Evolutionary conservation across 1,140 invertebrate genomes (phyloP).

Genomic region (Diprion similis): DNA sequence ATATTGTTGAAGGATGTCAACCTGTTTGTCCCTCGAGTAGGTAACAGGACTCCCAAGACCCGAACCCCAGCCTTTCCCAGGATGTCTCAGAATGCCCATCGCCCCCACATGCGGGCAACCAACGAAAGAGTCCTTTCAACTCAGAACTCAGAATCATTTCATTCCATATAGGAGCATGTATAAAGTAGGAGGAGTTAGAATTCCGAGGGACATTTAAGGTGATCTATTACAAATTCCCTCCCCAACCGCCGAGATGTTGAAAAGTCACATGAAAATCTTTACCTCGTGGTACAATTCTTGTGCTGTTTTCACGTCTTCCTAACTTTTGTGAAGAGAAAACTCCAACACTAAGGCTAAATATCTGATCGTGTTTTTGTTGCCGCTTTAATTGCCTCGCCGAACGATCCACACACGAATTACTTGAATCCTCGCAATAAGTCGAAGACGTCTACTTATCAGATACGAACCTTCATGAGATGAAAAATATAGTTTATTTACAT

Average conservation of each 20-base stretch:
- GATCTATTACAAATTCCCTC: neutral
- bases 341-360: too few species aligned
- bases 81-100: slow-evolving; percentile 9
- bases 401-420: too few species aligned
- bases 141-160: neutral
- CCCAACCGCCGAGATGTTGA: neutral
- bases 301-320: too few species aligned
- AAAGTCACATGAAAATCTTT: neutral
- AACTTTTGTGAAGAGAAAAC: too few species aligned
- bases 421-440: too few species aligned
- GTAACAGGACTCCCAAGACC: slow-evolving; percentile 30
- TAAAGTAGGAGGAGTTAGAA: neutral
- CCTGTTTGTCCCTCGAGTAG: slow-evolving; percentile 32
- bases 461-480: too few species aligned
- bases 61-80: slow-evolving; percentile 32
- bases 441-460: too few species aligned
- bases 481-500: too few species aligned
- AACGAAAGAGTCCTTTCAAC: slow-evolving; percentile 1
- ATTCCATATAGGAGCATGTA: neutral
- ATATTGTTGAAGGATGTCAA: slow-evolving; percentile 40
- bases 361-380: too few species aligned
- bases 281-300: too few species aligned
- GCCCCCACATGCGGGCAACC: neutral
- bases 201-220: neutral
- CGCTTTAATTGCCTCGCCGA: too few species aligned